Percentiles rank a stretch among this genome's conserved stretches.
phyloP scores from a whole-genome alignment of 2,888 invertebrate genomes.

The Amorpha juglandis region DNA sequence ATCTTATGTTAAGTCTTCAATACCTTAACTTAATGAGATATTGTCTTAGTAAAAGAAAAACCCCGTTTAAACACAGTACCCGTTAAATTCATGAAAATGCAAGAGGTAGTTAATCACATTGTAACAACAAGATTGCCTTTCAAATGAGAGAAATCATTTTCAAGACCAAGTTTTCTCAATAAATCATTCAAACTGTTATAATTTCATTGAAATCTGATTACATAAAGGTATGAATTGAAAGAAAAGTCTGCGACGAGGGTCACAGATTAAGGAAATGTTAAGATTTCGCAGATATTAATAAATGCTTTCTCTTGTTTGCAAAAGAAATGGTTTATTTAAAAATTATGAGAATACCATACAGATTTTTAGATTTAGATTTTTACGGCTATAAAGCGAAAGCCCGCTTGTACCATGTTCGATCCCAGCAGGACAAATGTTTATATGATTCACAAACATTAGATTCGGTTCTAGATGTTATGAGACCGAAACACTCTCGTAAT shows the following conservation, averaged over 20 bases:
- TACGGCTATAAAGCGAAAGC: too few relatives aligned
- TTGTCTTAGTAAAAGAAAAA: background rate
- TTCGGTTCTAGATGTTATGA: too few relatives aligned
- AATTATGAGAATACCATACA: too few relatives aligned
- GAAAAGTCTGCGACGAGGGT: constrained; percentile 41
- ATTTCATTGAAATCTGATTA: constrained; percentile 73
- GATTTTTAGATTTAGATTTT: too few relatives aligned
- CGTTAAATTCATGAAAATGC: background rate
- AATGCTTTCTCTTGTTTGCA: background rate
- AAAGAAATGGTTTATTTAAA: background rate
- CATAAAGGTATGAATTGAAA: constrained; percentile 52
- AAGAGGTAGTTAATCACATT: constrained; percentile 13
- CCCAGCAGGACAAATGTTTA: too few relatives aligned
- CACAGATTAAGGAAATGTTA: constrained; percentile 40
- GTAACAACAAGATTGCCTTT: constrained; percentile 34
- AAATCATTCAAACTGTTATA: constrained; percentile 72
- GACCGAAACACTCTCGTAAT: too few relatives aligned
- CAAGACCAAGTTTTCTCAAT: constrained; percentile 59
- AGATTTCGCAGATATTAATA: constrained; percentile 31
- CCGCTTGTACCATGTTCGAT: too few relatives aligned
- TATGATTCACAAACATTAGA: too few relatives aligned
- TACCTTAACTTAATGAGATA: background rate
- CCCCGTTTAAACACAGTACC: background rate
- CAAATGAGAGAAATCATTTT: constrained; percentile 46
- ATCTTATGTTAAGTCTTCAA: background rate